Conservation (phyloP, 2,797 vertebrate genomes). For the Monodelphis domestica region DNA sequence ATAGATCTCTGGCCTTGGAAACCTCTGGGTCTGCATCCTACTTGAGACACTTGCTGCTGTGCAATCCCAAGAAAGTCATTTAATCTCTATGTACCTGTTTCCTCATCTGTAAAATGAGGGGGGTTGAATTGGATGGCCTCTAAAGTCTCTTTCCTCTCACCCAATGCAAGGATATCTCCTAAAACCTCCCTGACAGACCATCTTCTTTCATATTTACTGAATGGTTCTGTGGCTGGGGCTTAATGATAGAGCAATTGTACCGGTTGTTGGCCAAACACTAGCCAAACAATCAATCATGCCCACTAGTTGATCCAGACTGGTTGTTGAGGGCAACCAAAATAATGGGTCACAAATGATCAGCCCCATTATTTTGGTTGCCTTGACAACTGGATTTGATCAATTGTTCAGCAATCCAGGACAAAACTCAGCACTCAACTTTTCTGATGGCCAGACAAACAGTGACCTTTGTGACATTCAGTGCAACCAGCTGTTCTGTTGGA, state of each 20-base stretch:
- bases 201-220: not conserved
- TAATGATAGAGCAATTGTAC: not conserved
- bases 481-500: not conserved
- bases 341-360: not conserved
- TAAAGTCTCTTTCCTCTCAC: not conserved
- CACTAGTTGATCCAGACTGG: not conserved
- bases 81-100: not conserved
- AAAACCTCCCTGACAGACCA: not conserved
- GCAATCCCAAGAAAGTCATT: not conserved
- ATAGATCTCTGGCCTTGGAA: not conserved
- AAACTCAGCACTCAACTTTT: not conserved
- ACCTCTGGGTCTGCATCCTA: not conserved
- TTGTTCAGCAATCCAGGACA: not conserved
- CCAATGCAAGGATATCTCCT: not conserved
- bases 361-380: not conserved
- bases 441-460: not conserved
- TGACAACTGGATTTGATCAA: not conserved
- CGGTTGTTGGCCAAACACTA: not conserved
- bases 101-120: no score
- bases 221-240: not conserved
- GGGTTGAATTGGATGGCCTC: not conserved
- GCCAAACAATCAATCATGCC: not conserved
- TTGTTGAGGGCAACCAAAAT: slow-evolving; percentile 3
- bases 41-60: not conserved
- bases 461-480: not conserved